Percentiles rank a stretch among this genome's conserved stretches.
These are phyloP conservation scores for Cheilosia urbana DNA, from an alignment of 2,888 invertebrate species.

Conservation along the genomic window DNA sequence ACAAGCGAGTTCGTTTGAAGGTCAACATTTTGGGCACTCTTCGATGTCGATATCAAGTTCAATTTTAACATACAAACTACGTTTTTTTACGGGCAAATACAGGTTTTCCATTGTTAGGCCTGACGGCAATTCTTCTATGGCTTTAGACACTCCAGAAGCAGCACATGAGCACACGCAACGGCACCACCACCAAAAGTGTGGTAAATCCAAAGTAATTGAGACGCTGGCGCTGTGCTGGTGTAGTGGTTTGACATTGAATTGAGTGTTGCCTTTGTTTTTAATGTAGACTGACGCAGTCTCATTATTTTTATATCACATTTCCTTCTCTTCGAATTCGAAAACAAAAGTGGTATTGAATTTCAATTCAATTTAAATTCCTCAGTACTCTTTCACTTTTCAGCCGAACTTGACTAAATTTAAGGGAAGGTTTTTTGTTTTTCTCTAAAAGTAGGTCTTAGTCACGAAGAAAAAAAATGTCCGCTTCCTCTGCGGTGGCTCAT, in stretches of 20 bases:
- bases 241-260: slow-evolving; percentile 60
- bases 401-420: too few species aligned
- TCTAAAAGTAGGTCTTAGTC: neutral
- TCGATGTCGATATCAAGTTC: slow-evolving; percentile 19
- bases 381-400: neutral
- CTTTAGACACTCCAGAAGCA: slow-evolving; percentile 11
- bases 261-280: slow-evolving; percentile 32
- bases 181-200: slow-evolving; percentile 4
- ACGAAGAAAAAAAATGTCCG: neutral
- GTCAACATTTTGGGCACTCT: slow-evolving; percentile 17
- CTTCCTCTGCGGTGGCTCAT: neutral
- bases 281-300: neutral
- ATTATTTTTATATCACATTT: slow-evolving; percentile 19
- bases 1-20: slow-evolving; percentile 20
- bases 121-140: slow-evolving; percentile 1
- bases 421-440: neutral
- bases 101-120: slow-evolving; percentile 6
- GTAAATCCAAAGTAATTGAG: slow-evolving; percentile 45
- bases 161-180: slow-evolving; percentile 7
- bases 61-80: slow-evolving; percentile 25
- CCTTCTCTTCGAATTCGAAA: neutral
- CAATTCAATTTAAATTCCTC: slow-evolving; percentile 14
- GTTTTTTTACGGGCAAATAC: slow-evolving; percentile 2
- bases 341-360: slow-evolving; percentile 31
- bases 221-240: slow-evolving; percentile 15